Evolutionary conservation across 1,140 invertebrate genomes (phyloP), one percentile per base, ranked within the genome.

Genomic region (Nasonia giraulti): DNA sequence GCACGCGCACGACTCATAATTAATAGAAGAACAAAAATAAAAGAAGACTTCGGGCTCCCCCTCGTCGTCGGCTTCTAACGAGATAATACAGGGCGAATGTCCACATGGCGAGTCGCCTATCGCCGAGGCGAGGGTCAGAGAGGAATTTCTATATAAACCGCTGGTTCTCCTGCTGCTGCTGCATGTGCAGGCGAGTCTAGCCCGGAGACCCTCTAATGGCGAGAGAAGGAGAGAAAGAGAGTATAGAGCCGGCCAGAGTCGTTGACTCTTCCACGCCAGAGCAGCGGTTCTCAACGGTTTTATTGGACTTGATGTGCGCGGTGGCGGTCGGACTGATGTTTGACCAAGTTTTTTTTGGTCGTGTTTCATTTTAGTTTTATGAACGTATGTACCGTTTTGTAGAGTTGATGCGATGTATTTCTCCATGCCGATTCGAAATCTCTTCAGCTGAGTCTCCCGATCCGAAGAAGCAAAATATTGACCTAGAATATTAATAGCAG

Each of bases 221-320:
- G 55, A 62, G 55, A 62, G 55, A 62, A n/a, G 17, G 55, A 62
- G 55, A 62, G 17, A 62, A n/a, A 62, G 55, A n/a, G 17, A 55
- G 50, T 55, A 17, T 55, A 55, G 50, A 62, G 23, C 68, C 27
- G 23, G 6, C 68, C 80, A 76, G 85, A 89, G 89, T 89, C 89
- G 89, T 89, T 89, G 88, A 89, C 88, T 85, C 40, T 23, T 68
- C 44, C 37, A 44, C 23, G 87, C 84, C 71, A 17, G 10, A 2
- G n/a, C 89, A 89, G 89, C 87, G 89, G 87, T 84, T 86, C 88
- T 88, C 89, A 89, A 81, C 23, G 14, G 3, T 40, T 47, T 47
- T 80, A 73, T 75, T 23, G 23, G 14, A 17, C 73, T 74, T 33
- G 23, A 20, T 44, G 44, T 44, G 50, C 47, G 12, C 12, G 73